Conservation (phyloP, 1,140 invertebrate species). For the Leptopilina clavipes region DNA sequence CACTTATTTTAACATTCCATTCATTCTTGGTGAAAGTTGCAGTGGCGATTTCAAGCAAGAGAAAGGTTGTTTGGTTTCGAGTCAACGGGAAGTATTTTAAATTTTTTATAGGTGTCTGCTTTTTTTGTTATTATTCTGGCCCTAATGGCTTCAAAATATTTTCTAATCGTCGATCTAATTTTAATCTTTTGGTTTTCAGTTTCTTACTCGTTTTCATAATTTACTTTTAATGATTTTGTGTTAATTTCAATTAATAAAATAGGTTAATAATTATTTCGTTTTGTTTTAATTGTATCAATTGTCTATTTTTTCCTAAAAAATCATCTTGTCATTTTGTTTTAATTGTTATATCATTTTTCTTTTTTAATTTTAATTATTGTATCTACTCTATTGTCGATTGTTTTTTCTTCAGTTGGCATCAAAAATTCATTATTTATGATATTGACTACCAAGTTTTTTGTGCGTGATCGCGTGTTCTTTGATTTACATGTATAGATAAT, state of each 20-base stretch:
- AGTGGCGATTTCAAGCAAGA: not conserved
- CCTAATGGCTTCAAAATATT: not conserved
- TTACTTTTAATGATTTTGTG: no score
- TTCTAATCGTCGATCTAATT: no score
- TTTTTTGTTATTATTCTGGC: not conserved
- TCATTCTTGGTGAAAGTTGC: constrained; percentile 8
- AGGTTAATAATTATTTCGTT: no score
- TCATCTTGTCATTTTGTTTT: no score
- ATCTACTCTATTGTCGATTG: no score
- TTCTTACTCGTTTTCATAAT: not conserved
- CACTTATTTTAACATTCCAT: not conserved
- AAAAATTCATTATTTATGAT: not conserved
- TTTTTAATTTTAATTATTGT: no score
- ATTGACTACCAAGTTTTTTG: not conserved
- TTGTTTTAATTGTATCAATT: no score
- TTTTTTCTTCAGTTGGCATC: not conserved
- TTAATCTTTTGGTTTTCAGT: not conserved
- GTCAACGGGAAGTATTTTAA: constrained; percentile 3
- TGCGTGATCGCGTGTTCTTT: not conserved
- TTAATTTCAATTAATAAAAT: no score
- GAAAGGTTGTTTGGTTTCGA: constrained; percentile 25
- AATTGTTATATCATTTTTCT: no score
- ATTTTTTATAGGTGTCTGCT: constrained; percentile 10
- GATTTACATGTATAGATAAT: not conserved
- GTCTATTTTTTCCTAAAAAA: no score